Percentiles rank a stretch among this genome's conserved stretches.
Evolutionary conservation across 2,888 invertebrate genomes (phyloP).

Genomic region (Macroteleia sp.): DNA sequence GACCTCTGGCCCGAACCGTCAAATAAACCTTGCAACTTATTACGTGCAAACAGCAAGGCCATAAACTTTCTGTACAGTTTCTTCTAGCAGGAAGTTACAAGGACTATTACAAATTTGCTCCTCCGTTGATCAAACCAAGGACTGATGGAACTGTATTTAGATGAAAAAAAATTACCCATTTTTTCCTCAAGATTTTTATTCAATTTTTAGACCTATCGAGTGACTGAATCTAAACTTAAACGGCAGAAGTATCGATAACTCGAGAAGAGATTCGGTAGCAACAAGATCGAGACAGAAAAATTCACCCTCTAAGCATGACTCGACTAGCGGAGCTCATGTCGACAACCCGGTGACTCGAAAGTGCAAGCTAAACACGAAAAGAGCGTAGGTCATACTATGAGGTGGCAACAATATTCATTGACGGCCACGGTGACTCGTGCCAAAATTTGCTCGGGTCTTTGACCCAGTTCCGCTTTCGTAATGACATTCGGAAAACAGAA

Average conservation of each 20-base stretch:
- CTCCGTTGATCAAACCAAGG: too few relatives aligned
- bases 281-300: constrained; percentile 66
- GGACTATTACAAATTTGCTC: too few relatives aligned
- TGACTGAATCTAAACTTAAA: not conserved
- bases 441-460: constrained; percentile 72
- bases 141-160: too few relatives aligned
- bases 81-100: constrained; percentile 42
- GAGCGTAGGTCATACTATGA: constrained; percentile 81
- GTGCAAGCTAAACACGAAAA: constrained; percentile 78
- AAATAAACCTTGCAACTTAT: constrained; percentile 67
- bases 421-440: constrained; percentile 77
- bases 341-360: constrained; percentile 73
- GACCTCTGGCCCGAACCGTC: constrained; percentile 46
- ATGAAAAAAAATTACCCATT: too few relatives aligned
- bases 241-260: constrained; percentile 3
- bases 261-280: constrained; percentile 42
- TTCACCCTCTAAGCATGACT: constrained; percentile 79
- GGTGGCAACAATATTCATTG: constrained; percentile 81
- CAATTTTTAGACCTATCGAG: too few relatives aligned
- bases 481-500: too few relatives aligned
- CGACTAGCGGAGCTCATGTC: constrained; percentile 69
- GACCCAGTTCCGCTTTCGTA: constrained; percentile 68
- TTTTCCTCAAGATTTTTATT: too few relatives aligned
- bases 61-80: constrained; percentile 41
- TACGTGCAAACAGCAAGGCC: too few relatives aligned